These are phyloP conservation scores for Chrysina gloriosa DNA, from an alignment of 2,888 invertebrate genomes.

Conservation along the genomic window DNA sequence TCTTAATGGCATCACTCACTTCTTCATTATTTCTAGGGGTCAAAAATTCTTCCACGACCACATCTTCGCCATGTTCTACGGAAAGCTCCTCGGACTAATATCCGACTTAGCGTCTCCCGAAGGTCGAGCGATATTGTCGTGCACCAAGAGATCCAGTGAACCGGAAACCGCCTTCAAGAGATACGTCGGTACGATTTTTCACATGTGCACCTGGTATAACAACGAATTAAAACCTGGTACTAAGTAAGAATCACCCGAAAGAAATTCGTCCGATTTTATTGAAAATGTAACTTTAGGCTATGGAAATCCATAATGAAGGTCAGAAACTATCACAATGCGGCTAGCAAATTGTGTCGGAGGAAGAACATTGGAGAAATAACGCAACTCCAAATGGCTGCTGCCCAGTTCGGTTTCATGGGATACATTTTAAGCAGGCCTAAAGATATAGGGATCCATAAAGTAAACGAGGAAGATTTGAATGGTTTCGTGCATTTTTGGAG, in stretches of 20 bases:
- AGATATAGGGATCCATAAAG: conserved; percentile 73
- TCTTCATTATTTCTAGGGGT: conserved; percentile 73
- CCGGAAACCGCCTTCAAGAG: conserved; percentile 76
- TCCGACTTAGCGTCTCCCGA: conserved; percentile 80
- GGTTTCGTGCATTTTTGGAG: conserved; percentile 87
- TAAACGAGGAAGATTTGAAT: conserved; percentile 74
- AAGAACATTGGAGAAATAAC: conserved; percentile 71
- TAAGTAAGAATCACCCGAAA: conserved; percentile 64
- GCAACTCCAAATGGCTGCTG: conserved; percentile 86
- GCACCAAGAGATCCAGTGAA: conserved; percentile 78
- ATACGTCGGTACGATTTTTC: conserved; percentile 83
- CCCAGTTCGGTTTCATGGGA: conserved; percentile 90
- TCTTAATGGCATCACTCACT: too few relatives aligned
- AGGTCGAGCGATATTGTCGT: conserved; percentile 76
- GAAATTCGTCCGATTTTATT: background rate
- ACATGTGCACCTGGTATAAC: conserved; percentile 85
- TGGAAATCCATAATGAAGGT: conserved; percentile 78
- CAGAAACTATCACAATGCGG: conserved; percentile 74
- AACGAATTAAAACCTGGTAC: conserved; percentile 73
- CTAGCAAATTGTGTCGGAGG: conserved; percentile 67
- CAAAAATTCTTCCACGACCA: conserved; percentile 79
- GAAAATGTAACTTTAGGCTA: conserved; percentile 65
- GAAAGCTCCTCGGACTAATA: conserved; percentile 82
- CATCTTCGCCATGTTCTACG: conserved; percentile 75
- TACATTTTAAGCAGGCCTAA: conserved; percentile 74